Evolutionary conservation across 2,113 vertebrate genomes (phyloP).

Genomic region (Zapornia atra): DNA sequence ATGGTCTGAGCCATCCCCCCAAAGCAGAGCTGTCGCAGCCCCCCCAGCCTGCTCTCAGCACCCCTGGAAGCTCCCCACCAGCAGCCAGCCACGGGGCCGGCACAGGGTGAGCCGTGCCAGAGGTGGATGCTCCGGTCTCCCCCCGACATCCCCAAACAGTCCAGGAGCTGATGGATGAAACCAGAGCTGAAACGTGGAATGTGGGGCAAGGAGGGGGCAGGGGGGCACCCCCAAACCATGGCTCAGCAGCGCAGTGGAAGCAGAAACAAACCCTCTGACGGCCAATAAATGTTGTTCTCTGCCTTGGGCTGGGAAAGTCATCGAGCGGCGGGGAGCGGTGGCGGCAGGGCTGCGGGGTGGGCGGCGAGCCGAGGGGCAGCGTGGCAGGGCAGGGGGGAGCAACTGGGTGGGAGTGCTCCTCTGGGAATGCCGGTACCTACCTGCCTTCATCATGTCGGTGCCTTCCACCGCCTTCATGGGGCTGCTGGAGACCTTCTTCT

Average conservation of each 20-base stretch:
- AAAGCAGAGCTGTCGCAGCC: background rate
- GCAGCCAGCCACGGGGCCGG: background rate
- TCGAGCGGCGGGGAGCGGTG: background rate
- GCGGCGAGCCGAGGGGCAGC: background rate
- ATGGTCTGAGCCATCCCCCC: background rate
- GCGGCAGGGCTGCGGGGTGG: background rate
- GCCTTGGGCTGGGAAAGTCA: conserved; percentile 38
- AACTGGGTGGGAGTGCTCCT: background rate
- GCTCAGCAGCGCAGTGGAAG: background rate
- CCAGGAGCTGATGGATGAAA: background rate
- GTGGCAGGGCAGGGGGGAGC: background rate
- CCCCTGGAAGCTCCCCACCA: background rate
- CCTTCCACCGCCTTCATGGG: conserved; percentile 76
- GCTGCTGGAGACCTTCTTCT: conserved; percentile 76
- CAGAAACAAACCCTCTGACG: background rate
- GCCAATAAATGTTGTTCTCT: background rate
- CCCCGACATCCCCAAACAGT: background rate
- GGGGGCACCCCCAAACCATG: background rate
- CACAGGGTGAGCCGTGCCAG: background rate
- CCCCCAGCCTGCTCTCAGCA: background rate
- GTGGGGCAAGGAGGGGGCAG: too few relatives aligned
- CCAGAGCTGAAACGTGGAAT: background rate
- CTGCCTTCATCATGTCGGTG: conserved; percentile 85
- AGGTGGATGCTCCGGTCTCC: background rate
- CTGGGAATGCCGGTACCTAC: conserved; percentile 47